Evolutionary conservation across 2,113 vertebrate genomes (phyloP).

Genomic region (Chloroceryle aenea): DNA sequence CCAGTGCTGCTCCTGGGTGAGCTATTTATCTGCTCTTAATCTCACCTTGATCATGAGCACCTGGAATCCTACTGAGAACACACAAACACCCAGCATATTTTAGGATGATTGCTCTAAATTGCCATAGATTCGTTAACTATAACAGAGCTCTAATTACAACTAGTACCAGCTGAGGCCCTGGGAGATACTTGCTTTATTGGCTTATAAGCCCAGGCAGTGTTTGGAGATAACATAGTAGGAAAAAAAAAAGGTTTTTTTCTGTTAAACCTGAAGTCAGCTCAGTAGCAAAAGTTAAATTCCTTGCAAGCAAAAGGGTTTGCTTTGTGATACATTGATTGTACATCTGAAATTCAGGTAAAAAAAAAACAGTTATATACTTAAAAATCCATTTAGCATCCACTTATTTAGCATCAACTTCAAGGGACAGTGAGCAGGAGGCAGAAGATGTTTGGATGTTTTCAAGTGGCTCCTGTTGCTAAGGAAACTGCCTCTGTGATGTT

Average conservation of each 20-base stretch:
- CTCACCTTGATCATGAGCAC: neutral
- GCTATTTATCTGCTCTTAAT: neutral
- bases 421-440: conserved; percentile 11
- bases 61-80: neutral
- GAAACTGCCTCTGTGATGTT: conserved; percentile 37
- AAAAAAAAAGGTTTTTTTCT: neutral
- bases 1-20: rapidly evolving
- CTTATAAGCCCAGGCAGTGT: neutral
- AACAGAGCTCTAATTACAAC: neutral
- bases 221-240: neutral
- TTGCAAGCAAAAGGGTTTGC: conserved; percentile 35
- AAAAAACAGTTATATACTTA: neutral
- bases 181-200: neutral
- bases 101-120: neutral
- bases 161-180: neutral
- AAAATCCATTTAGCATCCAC: conserved; percentile 19
- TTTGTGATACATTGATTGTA: neutral
- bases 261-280: neutral
- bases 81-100: neutral
- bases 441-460: conserved; percentile 47
- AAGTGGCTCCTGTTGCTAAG: conserved; percentile 67
- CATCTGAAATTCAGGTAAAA: conserved; percentile 41
- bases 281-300: neutral
- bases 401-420: conserved; percentile 44
- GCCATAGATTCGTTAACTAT: neutral